Conservation (phyloP, 2,113 vertebrate species). For the Mola mola region DNA sequence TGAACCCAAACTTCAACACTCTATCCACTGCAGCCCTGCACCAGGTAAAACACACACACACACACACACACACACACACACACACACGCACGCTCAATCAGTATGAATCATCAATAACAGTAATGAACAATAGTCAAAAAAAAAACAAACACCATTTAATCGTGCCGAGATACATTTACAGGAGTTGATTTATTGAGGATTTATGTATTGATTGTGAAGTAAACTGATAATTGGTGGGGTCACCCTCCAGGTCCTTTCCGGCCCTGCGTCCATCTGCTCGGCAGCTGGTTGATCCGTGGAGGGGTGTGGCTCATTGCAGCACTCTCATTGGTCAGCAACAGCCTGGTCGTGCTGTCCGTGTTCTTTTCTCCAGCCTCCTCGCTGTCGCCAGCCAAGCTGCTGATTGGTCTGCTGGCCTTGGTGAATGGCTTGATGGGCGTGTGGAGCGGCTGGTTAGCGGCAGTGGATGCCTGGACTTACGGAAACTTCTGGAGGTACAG, state of each 20-base stretch:
- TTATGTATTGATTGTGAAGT: too few relatives aligned
- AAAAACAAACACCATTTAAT: too few relatives aligned
- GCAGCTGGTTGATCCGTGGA: conserved; percentile 91
- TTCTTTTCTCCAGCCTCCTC: conserved; percentile 81
- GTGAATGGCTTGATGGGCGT: conserved; percentile 88
- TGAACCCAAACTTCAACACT: conserved; percentile 87
- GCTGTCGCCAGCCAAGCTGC: conserved; percentile 84
- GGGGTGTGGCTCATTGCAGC: conserved; percentile 90
- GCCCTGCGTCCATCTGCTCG: conserved; percentile 90
- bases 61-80: background rate
- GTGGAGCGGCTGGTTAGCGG: conserved; percentile 85
- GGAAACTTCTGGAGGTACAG: conserved; percentile 86
- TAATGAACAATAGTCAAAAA: too few relatives aligned
- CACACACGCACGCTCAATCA: background rate
- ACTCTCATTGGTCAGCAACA: conserved; percentile 87
- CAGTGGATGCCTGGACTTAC: conserved; percentile 88
- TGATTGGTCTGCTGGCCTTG: conserved; percentile 87
- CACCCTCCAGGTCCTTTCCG: conserved; percentile 88
- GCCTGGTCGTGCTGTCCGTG: conserved; percentile 83
- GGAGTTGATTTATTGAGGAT: too few relatives aligned
- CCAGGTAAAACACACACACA: conserved; percentile 85
- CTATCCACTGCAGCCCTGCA: conserved; percentile 89
- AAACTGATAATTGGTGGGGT: background rate
- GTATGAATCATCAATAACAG: too few relatives aligned
- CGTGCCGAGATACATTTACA: too few relatives aligned